Percentiles rank a stretch among this genome's conserved stretches.
Evolutionary conservation across 2,888 invertebrate species (phyloP).

Genomic region (Acronicta aceris): DNA sequence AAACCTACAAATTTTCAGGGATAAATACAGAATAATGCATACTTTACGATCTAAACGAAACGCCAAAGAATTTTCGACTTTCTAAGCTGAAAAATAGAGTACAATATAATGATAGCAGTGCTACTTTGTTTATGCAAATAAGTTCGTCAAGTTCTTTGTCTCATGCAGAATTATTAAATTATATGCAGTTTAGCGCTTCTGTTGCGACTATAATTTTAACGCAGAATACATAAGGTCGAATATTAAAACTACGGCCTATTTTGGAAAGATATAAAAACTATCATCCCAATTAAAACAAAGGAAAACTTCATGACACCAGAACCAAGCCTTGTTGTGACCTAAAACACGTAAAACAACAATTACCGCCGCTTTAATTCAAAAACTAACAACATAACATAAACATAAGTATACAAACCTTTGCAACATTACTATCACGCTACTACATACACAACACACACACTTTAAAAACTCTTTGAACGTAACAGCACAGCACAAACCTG

Average conservation of each 20-base stretch:
- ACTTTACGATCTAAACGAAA: constrained; percentile 27
- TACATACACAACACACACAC: constrained; percentile 30
- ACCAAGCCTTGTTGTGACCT: constrained; percentile 40
- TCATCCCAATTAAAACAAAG: constrained; percentile 10
- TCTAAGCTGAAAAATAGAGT: constrained; percentile 10
- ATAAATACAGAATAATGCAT: constrained; percentile 38
- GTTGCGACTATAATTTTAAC: neutral
- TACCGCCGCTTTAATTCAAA: constrained; percentile 21
- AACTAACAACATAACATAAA: constrained; percentile 21
- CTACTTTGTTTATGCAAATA: constrained; percentile 30
- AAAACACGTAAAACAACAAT: constrained; percentile 49
- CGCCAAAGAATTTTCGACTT: constrained; percentile 26
- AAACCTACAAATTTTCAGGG: constrained; percentile 39
- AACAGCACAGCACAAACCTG: constrained; percentile 32
- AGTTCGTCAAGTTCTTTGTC: constrained; percentile 39
- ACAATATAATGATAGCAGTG: neutral
- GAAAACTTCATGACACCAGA: constrained; percentile 7
- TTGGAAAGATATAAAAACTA: neutral
- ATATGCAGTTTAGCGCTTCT: constrained; percentile 6
- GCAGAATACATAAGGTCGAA: neutral
- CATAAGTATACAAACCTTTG: constrained; percentile 43
- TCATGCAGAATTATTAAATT: constrained; percentile 8
- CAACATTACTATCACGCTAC: constrained; percentile 34
- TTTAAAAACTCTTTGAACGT: constrained; percentile 21
- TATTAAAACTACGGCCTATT: neutral